A percentile compares a stretch with the other conserved stretches of the same genome.
Conservation (phyloP, 1,140 invertebrate genomes). For the Sminthurinus signatus region DNA sequence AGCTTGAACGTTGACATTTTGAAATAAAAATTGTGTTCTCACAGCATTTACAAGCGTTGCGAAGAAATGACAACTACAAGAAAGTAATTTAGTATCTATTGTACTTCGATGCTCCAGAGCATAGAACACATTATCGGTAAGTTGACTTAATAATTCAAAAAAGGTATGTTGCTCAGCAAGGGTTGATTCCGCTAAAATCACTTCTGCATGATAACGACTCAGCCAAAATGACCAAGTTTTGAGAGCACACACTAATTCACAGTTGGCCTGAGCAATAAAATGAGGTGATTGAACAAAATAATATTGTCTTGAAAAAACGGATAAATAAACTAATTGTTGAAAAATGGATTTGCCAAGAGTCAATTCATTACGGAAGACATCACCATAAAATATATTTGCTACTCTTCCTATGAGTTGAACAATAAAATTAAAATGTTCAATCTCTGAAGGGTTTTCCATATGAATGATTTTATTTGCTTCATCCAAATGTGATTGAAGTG, state of each 20-base stretch:
- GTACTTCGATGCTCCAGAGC: conserved; percentile 25
- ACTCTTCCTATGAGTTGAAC: conserved; percentile 39
- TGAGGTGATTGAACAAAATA: conserved; percentile 29
- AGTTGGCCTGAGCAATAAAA: conserved; percentile 51
- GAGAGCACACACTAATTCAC: conserved; percentile 59
- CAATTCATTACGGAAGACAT: conserved; percentile 39
- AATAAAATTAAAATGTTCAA: conserved; percentile 40
- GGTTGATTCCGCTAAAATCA: conserved; percentile 32
- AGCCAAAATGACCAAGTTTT: conserved; percentile 62
- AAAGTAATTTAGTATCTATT: conserved; percentile 23
- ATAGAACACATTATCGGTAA: conserved; percentile 28
- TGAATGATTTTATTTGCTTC: conserved; percentile 20
- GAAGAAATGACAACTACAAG: conserved; percentile 28
- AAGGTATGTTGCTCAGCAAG: conserved; percentile 29
- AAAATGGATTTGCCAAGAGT: conserved; percentile 32
- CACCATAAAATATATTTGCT: conserved; percentile 36
- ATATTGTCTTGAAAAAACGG: conserved; percentile 27
- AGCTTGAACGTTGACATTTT: conserved; percentile 24
- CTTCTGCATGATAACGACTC: conserved; percentile 43
- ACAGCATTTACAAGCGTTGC: conserved; percentile 31
- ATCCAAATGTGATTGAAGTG: conserved; percentile 20
- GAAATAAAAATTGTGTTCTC: conserved; percentile 37
- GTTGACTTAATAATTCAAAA: conserved; percentile 28
- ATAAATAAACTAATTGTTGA: conserved; percentile 31
- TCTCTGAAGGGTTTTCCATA: conserved; percentile 29